Evolutionary conservation across 2,888 invertebrate genomes (phyloP), one percentile per base, ranked within the genome.

Genomic region (Gymnoscelis rufifasciata): DNA sequence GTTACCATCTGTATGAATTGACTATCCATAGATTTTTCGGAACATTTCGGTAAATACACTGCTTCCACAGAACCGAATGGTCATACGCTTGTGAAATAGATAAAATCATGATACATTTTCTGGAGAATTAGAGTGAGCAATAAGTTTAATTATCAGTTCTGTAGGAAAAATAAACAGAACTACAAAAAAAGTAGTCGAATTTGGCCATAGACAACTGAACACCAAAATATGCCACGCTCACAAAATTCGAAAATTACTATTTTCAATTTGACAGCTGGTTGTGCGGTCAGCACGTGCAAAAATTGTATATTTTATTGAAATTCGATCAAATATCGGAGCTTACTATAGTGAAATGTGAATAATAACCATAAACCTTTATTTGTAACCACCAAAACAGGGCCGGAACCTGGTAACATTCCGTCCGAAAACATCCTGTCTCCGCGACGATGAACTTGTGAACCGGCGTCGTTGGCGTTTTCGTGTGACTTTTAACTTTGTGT

Each of bases 401-500:
- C 55, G 59, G 59, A 75, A 68, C 64, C 83, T 86, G 86, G 86
- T 86, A 86, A 86, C 86, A 86, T 86, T 86, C 64, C 60, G 24
- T 86, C 64, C 60, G 24, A 67, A 81, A 82, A 84, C 83, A 77
- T 79, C 78, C 77, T 66, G 72, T 78, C 72, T 68, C 68, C 68
- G 68, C 71, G 72, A 80, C 78, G 83, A 82, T 86, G 86, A 81
- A 84, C 83, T 79, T 82, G 86, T 87, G 81, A 86, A 83, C 87
- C 87, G 87, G 87, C 86, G 78, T 83, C 79, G 72, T 75, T 78
- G 81, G 80, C 83, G 74, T 81, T 83, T 81, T 78, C 66, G 76
- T 81, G 77, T 74, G 73, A 76, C 74, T 76, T 60, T 67, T 50
- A 68, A 65, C 66, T 71, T 83, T 81, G 83, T 84, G 80, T 84